A percentile compares a stretch with the other conserved stretches of the same genome.
Evolutionary conservation across 2,888 invertebrate species (phyloP).

Genomic region (Deilephila elpenor): DNA sequence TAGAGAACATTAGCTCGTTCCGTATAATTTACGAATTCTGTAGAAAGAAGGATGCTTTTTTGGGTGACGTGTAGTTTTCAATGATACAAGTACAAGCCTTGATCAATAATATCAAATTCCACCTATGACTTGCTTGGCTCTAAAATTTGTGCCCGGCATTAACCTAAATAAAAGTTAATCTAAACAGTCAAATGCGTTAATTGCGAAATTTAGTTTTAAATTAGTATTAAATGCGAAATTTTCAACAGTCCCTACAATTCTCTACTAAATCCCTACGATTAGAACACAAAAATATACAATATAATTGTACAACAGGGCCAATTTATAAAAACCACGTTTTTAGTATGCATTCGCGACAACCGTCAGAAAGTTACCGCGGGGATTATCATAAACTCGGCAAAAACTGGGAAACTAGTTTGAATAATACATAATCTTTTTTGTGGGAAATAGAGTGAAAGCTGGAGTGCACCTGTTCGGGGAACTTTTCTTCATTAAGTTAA

Average conservation of each 20-base stretch:
- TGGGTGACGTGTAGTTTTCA: too few relatives aligned
- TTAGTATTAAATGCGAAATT: too few relatives aligned
- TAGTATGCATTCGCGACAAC: constrained; percentile 1
- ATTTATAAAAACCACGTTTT: background rate
- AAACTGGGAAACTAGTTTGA: constrained; percentile 27
- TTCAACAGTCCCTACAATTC: background rate
- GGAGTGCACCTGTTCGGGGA: constrained; percentile 34
- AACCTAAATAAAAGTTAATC: too few relatives aligned
- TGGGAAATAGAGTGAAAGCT: constrained; percentile 20
- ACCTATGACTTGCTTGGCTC: too few relatives aligned
- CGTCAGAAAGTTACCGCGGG: background rate
- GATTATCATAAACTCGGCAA: constrained; percentile 13
- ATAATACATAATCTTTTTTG: constrained; percentile 24
- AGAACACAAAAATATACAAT: background rate
- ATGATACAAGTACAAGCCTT: too few relatives aligned
- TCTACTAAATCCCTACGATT: background rate
- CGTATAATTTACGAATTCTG: too few relatives aligned
- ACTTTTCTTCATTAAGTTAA: constrained; percentile 40
- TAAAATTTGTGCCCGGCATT: too few relatives aligned
- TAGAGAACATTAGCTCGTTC: too few relatives aligned
- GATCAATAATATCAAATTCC: too few relatives aligned
- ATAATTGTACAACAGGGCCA: background rate
- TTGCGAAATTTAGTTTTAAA: too few relatives aligned
- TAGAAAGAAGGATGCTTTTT: too few relatives aligned
- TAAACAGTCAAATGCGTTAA: too few relatives aligned